Evolutionary conservation across 2,888 invertebrate species (phyloP).

Genomic region (Amphimallon solstitiale): DNA sequence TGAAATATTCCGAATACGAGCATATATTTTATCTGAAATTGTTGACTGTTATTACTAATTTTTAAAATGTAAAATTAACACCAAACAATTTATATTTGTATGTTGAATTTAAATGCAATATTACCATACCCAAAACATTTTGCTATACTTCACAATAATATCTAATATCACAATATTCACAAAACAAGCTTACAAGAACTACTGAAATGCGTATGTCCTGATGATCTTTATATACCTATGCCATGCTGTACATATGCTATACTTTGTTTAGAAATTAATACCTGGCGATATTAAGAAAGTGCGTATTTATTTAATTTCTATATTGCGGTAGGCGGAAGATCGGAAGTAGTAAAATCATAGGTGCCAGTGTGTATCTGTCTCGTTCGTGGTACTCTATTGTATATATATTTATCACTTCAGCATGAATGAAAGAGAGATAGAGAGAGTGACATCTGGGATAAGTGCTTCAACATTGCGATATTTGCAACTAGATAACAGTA

Average conservation of each 20-base stretch:
- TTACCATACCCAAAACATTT: no score
- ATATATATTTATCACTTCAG: no score
- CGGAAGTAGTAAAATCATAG: no score
- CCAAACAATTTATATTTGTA: no score
- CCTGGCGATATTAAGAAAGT: constrained; percentile 9
- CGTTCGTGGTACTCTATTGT: no score
- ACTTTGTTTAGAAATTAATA: constrained; percentile 31
- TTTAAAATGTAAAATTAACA: no score
- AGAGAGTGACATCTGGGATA: no score
- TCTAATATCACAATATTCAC: neutral
- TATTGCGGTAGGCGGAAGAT: neutral
- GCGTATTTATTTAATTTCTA: constrained; percentile 3
- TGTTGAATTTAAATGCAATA: no score
- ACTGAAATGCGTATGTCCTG: constrained; percentile 11
- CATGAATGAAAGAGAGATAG: no score
- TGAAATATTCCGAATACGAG: neutral
- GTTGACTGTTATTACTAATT: neutral
- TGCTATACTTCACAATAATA: neutral
- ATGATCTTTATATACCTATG: constrained; percentile 2
- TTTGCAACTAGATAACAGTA: no score
- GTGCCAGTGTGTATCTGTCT: no score
- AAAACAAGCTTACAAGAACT: neutral
- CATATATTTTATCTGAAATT: constrained; percentile 5
- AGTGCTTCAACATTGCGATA: no score
- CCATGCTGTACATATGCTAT: neutral